Evolutionary conservation across 35 echinoderm and acorn worm genomes (phyloP).

Genomic region (Diadema setosum): DNA sequence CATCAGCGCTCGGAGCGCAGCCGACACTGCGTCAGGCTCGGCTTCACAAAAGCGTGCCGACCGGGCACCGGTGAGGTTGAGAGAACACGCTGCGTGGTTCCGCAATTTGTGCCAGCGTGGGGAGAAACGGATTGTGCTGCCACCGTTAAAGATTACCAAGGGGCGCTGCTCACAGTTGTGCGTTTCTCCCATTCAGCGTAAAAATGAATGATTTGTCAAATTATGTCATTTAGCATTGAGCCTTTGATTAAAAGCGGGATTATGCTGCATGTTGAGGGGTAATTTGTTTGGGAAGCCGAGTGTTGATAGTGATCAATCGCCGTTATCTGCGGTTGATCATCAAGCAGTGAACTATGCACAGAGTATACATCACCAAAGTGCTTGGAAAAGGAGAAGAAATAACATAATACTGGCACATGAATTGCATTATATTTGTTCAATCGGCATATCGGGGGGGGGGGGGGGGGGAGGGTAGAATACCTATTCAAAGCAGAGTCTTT

Average conservation of each 20-base stretch:
- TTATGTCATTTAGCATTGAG: neutral
- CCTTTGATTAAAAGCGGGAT: neutral
- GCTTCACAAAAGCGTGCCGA: slow-evolving; percentile 6
- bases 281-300: neutral
- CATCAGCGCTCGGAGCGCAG: neutral
- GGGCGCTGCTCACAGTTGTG: neutral
- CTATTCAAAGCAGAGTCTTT: no score
- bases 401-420: neutral
- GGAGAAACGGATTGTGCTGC: neutral
- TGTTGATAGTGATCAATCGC: neutral
- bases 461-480: no score
- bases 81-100: neutral
- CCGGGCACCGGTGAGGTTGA: neutral
- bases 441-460: no score
- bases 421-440: neutral
- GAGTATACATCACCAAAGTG: no score
- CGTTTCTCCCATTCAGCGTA: neutral
- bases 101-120: neutral
- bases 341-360: neutral
- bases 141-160: neutral
- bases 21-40: neutral
- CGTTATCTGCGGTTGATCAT: neutral
- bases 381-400: neutral
- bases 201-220: slow-evolving; percentile 8
- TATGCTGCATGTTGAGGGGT: neutral